Evolutionary conservation across 2,888 invertebrate species (phyloP).

Genomic region (Hypolimnas misippus): DNA sequence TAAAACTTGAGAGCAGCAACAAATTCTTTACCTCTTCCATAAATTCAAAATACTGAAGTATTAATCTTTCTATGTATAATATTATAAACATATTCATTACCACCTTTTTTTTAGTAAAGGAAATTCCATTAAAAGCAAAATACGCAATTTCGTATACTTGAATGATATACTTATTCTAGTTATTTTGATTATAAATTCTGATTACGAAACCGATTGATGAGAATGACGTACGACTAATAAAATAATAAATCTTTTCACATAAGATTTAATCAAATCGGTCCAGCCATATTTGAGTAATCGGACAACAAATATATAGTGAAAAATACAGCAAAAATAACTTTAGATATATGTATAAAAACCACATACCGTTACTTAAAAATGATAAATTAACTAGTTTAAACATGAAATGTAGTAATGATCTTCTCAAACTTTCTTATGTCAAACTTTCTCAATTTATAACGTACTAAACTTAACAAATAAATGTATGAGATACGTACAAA

Average conservation of each 20-base stretch:
- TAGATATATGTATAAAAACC: not conserved
- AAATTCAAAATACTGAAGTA: not conserved
- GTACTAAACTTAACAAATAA: constrained; percentile 4
- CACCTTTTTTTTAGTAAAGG: no score
- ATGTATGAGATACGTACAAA: constrained; percentile 14
- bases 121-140: no score
- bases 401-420: constrained; percentile 12
- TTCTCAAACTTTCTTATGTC: constrained; percentile 8
- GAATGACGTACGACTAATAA: no score
- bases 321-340: not conserved
- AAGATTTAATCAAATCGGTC: no score
- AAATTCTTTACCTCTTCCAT: not conserved
- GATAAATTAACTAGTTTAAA: not conserved
- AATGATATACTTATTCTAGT: no score
- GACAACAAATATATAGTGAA: no score
- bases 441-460: constrained; percentile 9
- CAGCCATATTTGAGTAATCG: no score
- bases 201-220: no score
- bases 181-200: no score
- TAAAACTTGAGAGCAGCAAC: not conserved
- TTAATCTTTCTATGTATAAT: not conserved
- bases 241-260: no score
- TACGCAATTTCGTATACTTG: no score
- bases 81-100: no score
- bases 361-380: not conserved